A percentile compares a stretch with the other conserved stretches of the same genome.
Conservation (phyloP, 2,797 vertebrate species). For the Tolypeutes matacus region DNA sequence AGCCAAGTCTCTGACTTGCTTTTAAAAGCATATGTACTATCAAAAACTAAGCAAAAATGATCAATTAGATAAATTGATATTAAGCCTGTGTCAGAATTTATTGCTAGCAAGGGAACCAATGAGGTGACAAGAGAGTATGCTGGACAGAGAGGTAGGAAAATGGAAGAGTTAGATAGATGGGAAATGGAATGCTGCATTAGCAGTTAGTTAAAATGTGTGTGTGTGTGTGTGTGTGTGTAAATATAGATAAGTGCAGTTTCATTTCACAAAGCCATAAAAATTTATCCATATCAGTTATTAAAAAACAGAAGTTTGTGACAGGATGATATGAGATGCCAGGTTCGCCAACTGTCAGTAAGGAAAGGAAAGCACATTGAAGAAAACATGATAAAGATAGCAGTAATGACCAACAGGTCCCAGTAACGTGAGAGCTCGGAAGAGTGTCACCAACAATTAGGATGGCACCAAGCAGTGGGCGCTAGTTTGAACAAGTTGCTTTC, state of each 20-base stretch:
- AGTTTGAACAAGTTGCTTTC: too few species aligned
- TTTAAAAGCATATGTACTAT: not conserved
- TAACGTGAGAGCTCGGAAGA: accelerated
- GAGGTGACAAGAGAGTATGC: not conserved
- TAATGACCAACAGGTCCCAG: not conserved
- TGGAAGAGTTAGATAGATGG: not conserved
- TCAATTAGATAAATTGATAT: not conserved
- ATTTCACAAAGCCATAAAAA: not conserved
- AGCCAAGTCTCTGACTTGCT: not conserved
- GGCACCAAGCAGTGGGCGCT: not conserved
- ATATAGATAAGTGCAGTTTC: not conserved
- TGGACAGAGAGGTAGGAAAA: not conserved
- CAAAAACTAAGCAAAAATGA: not conserved
- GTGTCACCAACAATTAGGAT: accelerated
- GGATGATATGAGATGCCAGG: not conserved
- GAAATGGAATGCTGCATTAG: not conserved
- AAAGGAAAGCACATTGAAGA: too few species aligned
- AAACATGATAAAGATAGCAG: not conserved
- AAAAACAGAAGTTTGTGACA: not conserved
- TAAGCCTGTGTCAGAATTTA: not conserved
- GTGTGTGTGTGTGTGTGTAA: too few species aligned
- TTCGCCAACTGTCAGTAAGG: not conserved
- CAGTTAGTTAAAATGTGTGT: not conserved
- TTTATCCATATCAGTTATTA: too few species aligned
- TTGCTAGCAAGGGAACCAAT: not conserved